Evolutionary conservation across 2,888 invertebrate species (phyloP), one percentile per base, ranked within the genome.

Genomic region (Bombyx huttoni): DNA sequence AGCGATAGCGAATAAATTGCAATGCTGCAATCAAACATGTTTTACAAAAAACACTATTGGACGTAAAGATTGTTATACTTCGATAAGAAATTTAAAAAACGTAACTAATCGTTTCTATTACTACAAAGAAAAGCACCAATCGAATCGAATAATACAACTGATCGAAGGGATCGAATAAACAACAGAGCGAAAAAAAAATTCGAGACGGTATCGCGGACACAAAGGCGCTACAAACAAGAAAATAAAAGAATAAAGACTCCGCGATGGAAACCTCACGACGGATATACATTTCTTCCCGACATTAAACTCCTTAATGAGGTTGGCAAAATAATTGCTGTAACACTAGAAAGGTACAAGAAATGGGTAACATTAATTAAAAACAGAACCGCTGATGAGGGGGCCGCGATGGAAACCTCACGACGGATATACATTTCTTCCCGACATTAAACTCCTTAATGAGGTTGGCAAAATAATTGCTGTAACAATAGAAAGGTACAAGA

Each of bases 321-420:
- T 72, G 73, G 76, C 68, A 76, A 78, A 82, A 84, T 86, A 83
- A 85, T 83, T 84, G 80, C 78, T 81, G 84, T 78, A 83, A 85
- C 81, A 83, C 84, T 81, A 84, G 78, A 71, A 78, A 76, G 80
- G 82, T 77, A 79, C 70, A 70, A 59, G 69, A 72, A 74, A 73
- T 72, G 77, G 75, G 77, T 68, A 69, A 76, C 79, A 80, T 86
- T 86, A 83, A 86, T 87, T 86, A 86, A 82, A 81, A 81, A 75
- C 77, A 73, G 72, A 64, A 70, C 78, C 76, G 72, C 78, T 73
- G 70, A 63, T 58, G 67, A 69, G 70, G 67, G 70, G 68, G n/a
- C 24, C 62, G 62, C 61, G 69, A 62, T 66, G 64, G 67, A 68
- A 75, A 70, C 67, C 73, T 71, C 69, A 61, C 69, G 64, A 61